phyloP scores from a whole-genome alignment of 2,113 vertebrate genomes.

The Oncorhynchus nerka region DNA sequence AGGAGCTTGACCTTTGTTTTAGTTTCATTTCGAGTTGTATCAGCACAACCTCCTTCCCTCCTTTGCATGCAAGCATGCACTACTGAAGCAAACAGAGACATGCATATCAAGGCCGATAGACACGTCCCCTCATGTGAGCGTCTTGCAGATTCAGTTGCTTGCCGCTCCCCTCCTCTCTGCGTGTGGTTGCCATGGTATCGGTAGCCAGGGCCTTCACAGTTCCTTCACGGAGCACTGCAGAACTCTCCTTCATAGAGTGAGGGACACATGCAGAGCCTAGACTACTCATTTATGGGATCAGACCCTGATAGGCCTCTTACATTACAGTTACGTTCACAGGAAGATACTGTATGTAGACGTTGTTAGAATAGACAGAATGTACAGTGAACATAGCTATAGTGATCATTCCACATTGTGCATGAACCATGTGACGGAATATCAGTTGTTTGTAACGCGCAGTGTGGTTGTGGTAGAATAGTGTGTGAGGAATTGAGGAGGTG shows the following conservation, averaged over 20 bases:
- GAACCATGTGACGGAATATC: too few species aligned
- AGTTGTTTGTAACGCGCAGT: too few species aligned
- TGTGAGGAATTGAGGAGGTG: not conserved
- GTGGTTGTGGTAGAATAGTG: not conserved
- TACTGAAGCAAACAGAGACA: not conserved
- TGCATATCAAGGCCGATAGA: not conserved
- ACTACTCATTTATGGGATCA: not conserved
- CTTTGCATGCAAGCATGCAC: not conserved
- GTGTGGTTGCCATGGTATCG: slow-evolving; percentile 15
- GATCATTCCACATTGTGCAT: too few species aligned
- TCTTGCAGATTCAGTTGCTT: slow-evolving; percentile 1
- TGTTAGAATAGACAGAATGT: too few species aligned
- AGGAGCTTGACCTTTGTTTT: not conserved
- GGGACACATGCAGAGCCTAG: not conserved
- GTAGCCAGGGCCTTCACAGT: not conserved
- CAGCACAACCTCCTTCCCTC: not conserved
- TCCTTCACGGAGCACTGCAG: slow-evolving; percentile 12
- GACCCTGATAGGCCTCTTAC: too few species aligned
- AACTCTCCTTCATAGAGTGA: not conserved
- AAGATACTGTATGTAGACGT: too few species aligned
- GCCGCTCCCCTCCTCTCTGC: not conserved
- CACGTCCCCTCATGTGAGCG: not conserved
- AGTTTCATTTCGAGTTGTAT: not conserved
- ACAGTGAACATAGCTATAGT: too few species aligned
- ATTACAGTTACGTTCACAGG: too few species aligned